Evolutionary conservation across 1,140 invertebrate genomes (phyloP).

Genomic region (Diorhabda sublineata): DNA sequence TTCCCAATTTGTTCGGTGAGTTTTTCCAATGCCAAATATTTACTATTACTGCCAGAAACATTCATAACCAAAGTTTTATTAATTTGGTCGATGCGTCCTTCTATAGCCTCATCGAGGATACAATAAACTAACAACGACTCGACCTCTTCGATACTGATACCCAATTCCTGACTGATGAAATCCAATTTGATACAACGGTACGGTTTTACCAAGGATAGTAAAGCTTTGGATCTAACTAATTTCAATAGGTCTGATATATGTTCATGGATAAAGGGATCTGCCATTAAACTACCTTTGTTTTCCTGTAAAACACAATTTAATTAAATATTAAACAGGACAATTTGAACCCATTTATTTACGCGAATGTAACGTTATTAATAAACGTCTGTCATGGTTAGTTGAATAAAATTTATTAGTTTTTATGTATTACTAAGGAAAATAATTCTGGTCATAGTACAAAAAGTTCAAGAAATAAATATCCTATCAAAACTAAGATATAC

Average conservation of each 20-base stretch:
- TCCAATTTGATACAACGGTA: slow-evolving; percentile 96
- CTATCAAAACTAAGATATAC: too few species aligned
- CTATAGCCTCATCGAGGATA: slow-evolving; percentile 63
- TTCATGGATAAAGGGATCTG: slow-evolving; percentile 97
- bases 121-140: slow-evolving; percentile 88
- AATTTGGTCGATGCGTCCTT: slow-evolving; percentile 50
- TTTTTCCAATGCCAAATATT: slow-evolving; percentile 89
- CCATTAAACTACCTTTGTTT: slow-evolving; percentile 80
- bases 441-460: too few species aligned
- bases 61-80: slow-evolving; percentile 58
- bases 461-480: too few species aligned
- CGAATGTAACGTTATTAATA: too few species aligned
- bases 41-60: slow-evolving; percentile 69
- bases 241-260: slow-evolving; percentile 95
- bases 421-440: too few species aligned
- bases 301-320: slow-evolving; percentile 10
- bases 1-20: slow-evolving; percentile 63
- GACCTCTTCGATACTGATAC: slow-evolving; percentile 91
- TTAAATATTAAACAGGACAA: neutral
- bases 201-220: slow-evolving; percentile 94
- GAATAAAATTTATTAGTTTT: too few species aligned
- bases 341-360: too few species aligned
- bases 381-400: too few species aligned
- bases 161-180: slow-evolving; percentile 94
- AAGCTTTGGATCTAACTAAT: slow-evolving; percentile 93